Evolutionary conservation across 92 coral and sea anemone genomes (phyloP).

Genomic region (Palythoa heliodiscus): DNA sequence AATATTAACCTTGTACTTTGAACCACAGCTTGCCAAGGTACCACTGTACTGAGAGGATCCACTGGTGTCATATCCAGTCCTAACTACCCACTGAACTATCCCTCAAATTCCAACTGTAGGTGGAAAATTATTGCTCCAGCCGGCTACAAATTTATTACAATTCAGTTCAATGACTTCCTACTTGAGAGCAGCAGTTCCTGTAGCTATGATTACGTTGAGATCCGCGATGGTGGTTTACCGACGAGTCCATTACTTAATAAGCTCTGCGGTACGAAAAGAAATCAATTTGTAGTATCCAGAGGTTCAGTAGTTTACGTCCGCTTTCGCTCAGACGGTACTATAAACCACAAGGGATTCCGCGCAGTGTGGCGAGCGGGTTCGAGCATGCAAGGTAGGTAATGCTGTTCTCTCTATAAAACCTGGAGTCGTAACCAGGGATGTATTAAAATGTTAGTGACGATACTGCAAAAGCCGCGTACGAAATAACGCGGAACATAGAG

Average conservation of each 20-base stretch:
- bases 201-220: conserved; percentile 1
- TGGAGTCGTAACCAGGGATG: neutral
- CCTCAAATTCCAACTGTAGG: neutral
- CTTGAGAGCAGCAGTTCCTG: neutral
- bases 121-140: neutral
- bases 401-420: neutral
- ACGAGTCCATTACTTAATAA: neutral
- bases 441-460: neutral
- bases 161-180: neutral
- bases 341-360: neutral
- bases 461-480: too few relatives aligned
- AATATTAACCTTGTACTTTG: neutral
- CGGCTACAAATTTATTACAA: neutral
- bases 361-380: neutral
- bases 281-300: neutral
- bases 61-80: neutral
- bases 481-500: too few relatives aligned
- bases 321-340: conserved; percentile 10
- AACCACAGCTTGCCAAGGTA: conserved; percentile 13
- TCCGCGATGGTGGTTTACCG: neutral
- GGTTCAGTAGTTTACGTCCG: conserved; percentile 3
- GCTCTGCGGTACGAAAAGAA: neutral
- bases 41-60: neutral
- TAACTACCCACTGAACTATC: neutral
- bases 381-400: neutral